Base-by-base conservation (phyloP, 2,113 vertebrate species). In the Kryptolebias marmoratus region DNA sequence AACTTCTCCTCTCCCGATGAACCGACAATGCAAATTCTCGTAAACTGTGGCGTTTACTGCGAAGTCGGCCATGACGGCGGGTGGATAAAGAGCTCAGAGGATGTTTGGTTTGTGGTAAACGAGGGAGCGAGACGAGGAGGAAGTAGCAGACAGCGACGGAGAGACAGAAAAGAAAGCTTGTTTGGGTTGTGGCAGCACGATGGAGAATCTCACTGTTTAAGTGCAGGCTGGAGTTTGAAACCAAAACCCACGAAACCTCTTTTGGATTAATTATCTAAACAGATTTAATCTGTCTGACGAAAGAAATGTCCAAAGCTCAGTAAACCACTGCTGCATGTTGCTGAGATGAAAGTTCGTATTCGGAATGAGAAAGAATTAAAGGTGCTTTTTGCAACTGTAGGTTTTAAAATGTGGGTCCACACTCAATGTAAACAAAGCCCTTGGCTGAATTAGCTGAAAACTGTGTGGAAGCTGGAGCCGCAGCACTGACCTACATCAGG, bases 31-130 rank as follows among this genome's bases (percentile, higher is more conserved):
- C 28, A 66, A 65, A 75, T 0, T 50, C 62, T 59, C 76, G 36
- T 28, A 71, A 68, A 70, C 1, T 6, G 60, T 50, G 64, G 50
- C 56, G 73, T 82, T 79, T 75, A 69, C 48, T 36, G 3, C 11
- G 36, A 64, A 75, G 71, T 80, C 65, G 84, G 80, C 77, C 70
- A 67, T 4, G 68, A 49, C 58, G 39, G 76, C 50, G 57, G 32
- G 9, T 39, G 53, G 50, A 28, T 63, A 16, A n/a, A 30, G 52
- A 73, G 42, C 30, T 16, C 4, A 54, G 30, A n/a, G 39, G 62
- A 15, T 75, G 65, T 81, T 85, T 80, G 62, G 73, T 72, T 69
- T 80, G 71, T 63, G 52, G 47, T 27, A 11, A 31, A 49, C 36
- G 36, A 44, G 42, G 5, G 32, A 22, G 61, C 36, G 3, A 45